Evolutionary conservation across 2,888 invertebrate genomes (phyloP).

Genomic region (Sussaba pulchella): DNA sequence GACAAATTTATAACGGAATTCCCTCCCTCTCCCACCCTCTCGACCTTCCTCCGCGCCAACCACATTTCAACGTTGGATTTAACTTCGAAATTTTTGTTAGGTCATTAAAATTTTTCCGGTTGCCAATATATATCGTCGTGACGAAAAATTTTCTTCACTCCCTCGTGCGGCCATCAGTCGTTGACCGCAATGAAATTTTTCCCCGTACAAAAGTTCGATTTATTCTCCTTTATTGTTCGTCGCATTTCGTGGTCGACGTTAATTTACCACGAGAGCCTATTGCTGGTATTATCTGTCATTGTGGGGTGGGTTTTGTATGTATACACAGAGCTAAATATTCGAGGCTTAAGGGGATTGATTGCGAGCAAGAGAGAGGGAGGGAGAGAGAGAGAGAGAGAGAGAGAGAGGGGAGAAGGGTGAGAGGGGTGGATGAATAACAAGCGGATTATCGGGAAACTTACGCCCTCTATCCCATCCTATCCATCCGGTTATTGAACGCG

Average conservation of each 20-base stretch:
- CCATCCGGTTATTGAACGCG: no score
- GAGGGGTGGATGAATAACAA: slow-evolving; percentile 46
- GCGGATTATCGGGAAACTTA: slow-evolving; percentile 62
- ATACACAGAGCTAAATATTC: neutral
- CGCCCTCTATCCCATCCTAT: neutral
- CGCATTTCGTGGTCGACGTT: no score
- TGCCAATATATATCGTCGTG: neutral
- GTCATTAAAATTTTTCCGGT: slow-evolving; percentile 37
- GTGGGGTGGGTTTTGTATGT: neutral
- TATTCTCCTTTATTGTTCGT: neutral
- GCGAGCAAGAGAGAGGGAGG: neutral
- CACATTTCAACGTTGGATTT: slow-evolving; percentile 4
- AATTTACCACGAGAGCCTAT: no score
- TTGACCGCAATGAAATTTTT: neutral
- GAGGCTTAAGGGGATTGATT: no score
- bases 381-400: slow-evolving; percentile 7
- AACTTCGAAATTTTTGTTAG: slow-evolving; percentile 43
- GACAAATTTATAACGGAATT: slow-evolving; percentile 61
- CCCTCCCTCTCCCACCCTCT: slow-evolving; percentile 27
- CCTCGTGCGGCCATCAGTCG: slow-evolving; percentile 11
- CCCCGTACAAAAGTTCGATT: no score
- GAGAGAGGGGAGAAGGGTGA: neutral
- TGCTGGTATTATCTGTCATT: slow-evolving; percentile 55
- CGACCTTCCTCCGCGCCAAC: neutral
- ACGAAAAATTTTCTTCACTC: no score